A percentile compares a stretch with the other conserved stretches of the same genome.
phyloP scores from a whole-genome alignment of 1,140 invertebrate genomes.

The Gerris buenoi region DNA sequence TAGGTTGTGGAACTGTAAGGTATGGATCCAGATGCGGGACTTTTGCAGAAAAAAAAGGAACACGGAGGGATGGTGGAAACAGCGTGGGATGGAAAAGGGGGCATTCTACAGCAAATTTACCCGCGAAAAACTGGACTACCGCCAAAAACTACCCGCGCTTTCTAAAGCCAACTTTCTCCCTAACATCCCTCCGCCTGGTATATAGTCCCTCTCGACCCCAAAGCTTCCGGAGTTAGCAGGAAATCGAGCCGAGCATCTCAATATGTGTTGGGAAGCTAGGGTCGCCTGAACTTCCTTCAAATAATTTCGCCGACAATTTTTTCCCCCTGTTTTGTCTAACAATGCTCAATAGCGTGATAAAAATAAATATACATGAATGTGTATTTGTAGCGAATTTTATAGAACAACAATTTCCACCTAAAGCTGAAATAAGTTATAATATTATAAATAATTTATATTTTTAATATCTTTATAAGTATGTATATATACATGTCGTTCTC shows the following conservation, averaged over 20 bases:
- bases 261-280: neutral
- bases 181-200: too few relatives aligned
- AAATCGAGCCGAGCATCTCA: neutral
- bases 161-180: neutral
- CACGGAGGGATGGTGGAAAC: neutral
- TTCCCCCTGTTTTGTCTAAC: neutral
- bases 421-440: neutral
- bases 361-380: too few relatives aligned
- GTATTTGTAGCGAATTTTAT: too few relatives aligned
- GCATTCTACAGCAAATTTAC: neutral
- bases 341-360: too few relatives aligned
- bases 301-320: neutral
- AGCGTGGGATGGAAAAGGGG: neutral
- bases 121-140: neutral
- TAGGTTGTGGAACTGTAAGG: too few relatives aligned
- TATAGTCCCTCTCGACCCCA: neutral
- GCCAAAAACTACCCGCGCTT: neutral
- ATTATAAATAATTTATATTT: too few relatives aligned
- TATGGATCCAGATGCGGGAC: neutral
- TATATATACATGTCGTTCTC: too few relatives aligned
- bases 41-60: too few relatives aligned
- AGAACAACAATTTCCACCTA: neutral
- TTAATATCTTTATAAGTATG: too few relatives aligned
- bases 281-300: neutral
- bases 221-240: neutral